These are phyloP conservation scores for Chascanopsetta lugubris DNA, from an alignment of 2,113 vertebrate genomes.

Conservation along the genomic window DNA sequence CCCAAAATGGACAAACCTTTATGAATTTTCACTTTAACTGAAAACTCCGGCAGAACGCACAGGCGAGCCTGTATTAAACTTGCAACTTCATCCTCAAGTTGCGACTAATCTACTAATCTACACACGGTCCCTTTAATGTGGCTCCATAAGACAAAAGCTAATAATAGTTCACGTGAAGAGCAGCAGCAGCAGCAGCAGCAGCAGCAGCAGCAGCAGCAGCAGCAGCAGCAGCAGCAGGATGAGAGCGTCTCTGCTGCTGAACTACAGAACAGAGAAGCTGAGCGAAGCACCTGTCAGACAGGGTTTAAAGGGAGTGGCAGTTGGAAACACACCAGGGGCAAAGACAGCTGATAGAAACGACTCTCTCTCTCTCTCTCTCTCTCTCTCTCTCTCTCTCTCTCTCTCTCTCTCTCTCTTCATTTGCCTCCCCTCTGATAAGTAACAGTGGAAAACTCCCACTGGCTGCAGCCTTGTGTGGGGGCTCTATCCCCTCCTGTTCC, in stretches of 20 bases:
- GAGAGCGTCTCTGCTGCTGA: conserved; percentile 18
- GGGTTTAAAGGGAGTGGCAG: conserved; percentile 66
- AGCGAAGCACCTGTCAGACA: conserved; percentile 66
- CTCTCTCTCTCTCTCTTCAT: conserved; percentile 53
- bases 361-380: conserved; percentile 41
- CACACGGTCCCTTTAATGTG: too few relatives aligned
- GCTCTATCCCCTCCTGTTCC: conserved; percentile 40
- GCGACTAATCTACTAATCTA: too few relatives aligned
- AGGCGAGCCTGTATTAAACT: too few relatives aligned
- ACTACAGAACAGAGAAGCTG: conserved; percentile 46
- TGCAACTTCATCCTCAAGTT: too few relatives aligned
- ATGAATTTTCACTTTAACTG: not conserved
- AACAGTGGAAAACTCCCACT: conserved; percentile 33
- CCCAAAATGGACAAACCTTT: too few relatives aligned
- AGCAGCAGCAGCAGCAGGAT: conserved; percentile 13
- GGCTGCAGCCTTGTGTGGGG: conserved; percentile 41
- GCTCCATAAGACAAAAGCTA: not conserved
- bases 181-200: conserved; percentile 3
- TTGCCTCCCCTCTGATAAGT: conserved; percentile 59
- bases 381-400: not conserved
- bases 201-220: conserved; percentile 7
- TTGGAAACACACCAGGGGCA: conserved; percentile 63
- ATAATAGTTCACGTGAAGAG: not conserved
- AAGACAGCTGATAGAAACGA: conserved; percentile 68
- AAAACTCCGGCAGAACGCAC: too few relatives aligned